Conservation (phyloP, 2,113 vertebrate species). For the Tauraco erythrolophus region DNA sequence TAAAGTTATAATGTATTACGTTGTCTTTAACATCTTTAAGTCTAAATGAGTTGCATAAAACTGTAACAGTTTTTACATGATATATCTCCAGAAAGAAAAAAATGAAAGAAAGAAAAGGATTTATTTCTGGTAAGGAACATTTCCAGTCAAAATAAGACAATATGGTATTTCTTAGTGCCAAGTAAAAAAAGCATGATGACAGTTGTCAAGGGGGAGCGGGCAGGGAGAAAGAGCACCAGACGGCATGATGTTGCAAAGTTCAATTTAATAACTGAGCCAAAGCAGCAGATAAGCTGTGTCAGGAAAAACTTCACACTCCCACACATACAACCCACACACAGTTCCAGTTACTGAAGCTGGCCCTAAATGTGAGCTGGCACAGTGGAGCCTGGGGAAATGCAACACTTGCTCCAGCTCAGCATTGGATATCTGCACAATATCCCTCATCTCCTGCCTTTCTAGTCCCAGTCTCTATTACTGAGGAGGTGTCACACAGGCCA, state of each 20-base stretch:
- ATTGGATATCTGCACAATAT: background rate
- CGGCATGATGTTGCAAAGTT: background rate
- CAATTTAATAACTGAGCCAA: constrained; percentile 33
- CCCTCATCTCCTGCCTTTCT: background rate
- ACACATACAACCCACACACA: background rate
- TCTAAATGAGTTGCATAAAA: background rate
- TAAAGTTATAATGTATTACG: background rate
- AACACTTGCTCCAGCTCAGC: background rate
- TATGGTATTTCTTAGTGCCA: background rate
- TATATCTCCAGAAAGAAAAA: background rate
- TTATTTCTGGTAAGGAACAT: background rate
- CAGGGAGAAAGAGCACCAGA: background rate
- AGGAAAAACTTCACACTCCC: constrained; percentile 34
- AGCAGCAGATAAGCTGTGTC: background rate
- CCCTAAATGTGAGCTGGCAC: background rate
- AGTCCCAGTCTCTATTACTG: background rate
- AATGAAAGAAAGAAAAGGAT: fast-evolving
- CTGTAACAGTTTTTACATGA: background rate
- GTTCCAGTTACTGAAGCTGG: background rate
- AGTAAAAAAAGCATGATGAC: background rate
- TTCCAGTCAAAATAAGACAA: background rate
- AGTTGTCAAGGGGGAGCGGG: background rate
- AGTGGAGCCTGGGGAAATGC: background rate
- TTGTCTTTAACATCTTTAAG: background rate
- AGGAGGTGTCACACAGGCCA: background rate